Evolutionary conservation across 2,888 invertebrate genomes (phyloP).

Genomic region (Linyphia triangularis): DNA sequence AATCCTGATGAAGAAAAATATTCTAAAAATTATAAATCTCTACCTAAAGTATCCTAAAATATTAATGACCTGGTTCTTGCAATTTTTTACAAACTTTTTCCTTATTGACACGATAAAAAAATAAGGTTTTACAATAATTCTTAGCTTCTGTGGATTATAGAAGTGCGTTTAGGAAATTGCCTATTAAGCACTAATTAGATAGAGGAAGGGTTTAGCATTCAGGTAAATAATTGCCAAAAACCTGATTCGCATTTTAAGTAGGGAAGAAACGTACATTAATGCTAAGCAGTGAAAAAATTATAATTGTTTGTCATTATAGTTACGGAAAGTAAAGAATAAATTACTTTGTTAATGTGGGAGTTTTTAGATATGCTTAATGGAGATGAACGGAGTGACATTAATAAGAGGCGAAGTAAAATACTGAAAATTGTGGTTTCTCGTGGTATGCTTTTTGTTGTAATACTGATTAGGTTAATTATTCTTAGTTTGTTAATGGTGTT

Average conservation of each 20-base stretch:
- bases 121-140: conserved; percentile 12
- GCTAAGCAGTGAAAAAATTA: background rate
- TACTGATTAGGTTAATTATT: no score
- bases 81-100: background rate
- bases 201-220: background rate
- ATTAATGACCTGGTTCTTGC: background rate
- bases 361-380: background rate
- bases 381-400: background rate
- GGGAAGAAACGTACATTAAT: background rate
- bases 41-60: background rate
- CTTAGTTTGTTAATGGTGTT: no score
- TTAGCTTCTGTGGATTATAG: background rate
- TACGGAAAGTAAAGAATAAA: background rate
- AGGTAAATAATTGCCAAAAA: background rate
- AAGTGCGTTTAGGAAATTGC: background rate
- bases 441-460: no score
- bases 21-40: background rate
- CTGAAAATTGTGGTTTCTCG: background rate
- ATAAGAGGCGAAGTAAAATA: background rate
- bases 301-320: background rate
- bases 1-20: background rate
- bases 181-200: conserved; percentile 14
- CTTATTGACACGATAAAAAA: background rate
- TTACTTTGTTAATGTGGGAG: background rate
- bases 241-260: background rate